Percentiles rank a stretch among this genome's conserved stretches.
Evolutionary conservation across 2,113 vertebrate species (phyloP).

Genomic region (Triplophysa rosa): DNA sequence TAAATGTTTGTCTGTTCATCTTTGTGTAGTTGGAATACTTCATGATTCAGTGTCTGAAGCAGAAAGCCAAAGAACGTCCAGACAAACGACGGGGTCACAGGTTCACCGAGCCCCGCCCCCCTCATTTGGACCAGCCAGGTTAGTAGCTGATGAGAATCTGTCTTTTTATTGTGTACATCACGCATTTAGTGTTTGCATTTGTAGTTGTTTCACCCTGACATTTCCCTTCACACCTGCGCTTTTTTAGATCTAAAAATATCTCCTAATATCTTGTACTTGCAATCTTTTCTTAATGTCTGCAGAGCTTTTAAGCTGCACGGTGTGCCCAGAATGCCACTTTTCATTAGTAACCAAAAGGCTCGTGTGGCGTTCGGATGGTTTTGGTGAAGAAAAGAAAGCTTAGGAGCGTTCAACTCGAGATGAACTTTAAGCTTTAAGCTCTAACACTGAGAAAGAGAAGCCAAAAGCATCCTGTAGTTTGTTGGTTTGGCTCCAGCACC

Average conservation of each 20-base stretch:
- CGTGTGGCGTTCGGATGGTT: not conserved
- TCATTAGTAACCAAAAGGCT: constrained; percentile 6
- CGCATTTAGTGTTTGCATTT: not conserved
- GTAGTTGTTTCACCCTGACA: not conserved
- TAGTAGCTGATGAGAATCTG: constrained; percentile 43
- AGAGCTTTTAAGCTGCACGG: not conserved
- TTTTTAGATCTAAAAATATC: constrained; percentile 2
- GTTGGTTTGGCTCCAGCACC: constrained; percentile 52
- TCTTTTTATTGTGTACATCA: not conserved
- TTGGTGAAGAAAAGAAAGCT: not conserved
- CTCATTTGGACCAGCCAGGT: constrained; percentile 94
- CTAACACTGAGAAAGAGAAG: constrained; percentile 51
- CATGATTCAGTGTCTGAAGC: constrained; percentile 95
- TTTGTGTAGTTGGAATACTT: constrained; percentile 92
- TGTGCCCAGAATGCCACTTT: constrained; percentile 16
- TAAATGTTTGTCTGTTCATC: constrained; percentile 36
- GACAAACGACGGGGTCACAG: constrained; percentile 85
- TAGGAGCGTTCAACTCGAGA: constrained; percentile 5
- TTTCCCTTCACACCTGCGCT: not conserved
- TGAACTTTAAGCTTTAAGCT: constrained; percentile 36
- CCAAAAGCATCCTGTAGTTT: constrained; percentile 42
- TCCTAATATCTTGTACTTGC: not conserved
- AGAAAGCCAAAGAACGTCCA: constrained; percentile 89
- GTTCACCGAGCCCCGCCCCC: constrained; percentile 81
- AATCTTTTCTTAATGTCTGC: constrained; percentile 20